Base-by-base conservation (phyloP, 2,888 invertebrate genomes). In the Emmelina monodactyla region DNA sequence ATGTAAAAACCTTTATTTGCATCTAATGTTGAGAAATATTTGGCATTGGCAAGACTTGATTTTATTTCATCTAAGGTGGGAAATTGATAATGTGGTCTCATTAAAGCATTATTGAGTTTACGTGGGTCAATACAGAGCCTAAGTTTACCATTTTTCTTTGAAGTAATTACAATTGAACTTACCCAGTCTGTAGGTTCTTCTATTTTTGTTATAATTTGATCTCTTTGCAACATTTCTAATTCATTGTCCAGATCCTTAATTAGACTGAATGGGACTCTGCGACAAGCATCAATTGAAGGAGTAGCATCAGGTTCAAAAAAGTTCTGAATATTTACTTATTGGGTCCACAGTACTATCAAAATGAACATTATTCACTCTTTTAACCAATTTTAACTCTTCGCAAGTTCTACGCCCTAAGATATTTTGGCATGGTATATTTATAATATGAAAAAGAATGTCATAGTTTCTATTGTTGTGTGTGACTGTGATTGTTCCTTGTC, bases 1-100 rank as follows among this genome's bases (percentile, higher is more conserved):
- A 43, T 45, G 35, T 40, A 50, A 31, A 46, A 48, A 1, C 48
- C 50, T 34, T 43, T 45, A 30, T 40, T 44, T 2, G 44, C 44
- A 40, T 46, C 44, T 5, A 47, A 25, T 3, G 35, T 43, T 4
- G 42, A 37, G 31, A 42, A 50, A 28, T 33, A 46, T 40, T 34
- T 11, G 7, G 46, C 40, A 11, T 42, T 42, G 7, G 35, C 5
- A 1, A 44, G 14, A 9, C 35, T 15, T 1, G 31, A 22, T 13
- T 32, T 37, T 25, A 44, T 37, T 32, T 43, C 44, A 14, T 49
- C 45, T 13, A 50, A 16, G 12, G 45, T 44, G 2, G 45, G 45
- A n/a, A 49, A 44, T 16, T 39, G 47, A 32, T 41, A 46, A 31
- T 50, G 45, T 2, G 41, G 28, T 31, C 49, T 38, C 22, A 37